Conservation (phyloP, 2,797 vertebrate species). For the Parambassis ranga region DNA sequence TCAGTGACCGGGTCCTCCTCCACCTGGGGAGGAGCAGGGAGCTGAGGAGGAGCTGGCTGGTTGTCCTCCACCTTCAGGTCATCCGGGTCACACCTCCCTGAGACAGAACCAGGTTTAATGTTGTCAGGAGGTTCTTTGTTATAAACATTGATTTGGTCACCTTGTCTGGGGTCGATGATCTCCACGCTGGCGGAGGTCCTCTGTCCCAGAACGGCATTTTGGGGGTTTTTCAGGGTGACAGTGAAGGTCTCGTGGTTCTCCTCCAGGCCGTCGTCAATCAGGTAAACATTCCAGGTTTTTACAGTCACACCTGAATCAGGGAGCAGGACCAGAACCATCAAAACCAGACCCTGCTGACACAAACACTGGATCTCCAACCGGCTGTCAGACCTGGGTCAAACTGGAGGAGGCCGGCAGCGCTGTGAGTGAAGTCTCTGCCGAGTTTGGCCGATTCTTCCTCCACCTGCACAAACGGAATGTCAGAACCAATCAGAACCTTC, state of each 20-base stretch:
- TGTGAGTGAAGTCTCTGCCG: conserved; percentile 78
- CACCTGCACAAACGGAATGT: conserved; percentile 71
- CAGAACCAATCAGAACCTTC: too few species aligned
- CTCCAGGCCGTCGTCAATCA: conserved; percentile 79
- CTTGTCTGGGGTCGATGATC: conserved; percentile 74
- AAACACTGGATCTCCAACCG: neutral
- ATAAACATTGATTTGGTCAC: neutral
- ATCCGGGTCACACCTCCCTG: conserved; percentile 68
- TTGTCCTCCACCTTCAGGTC: conserved; percentile 46
- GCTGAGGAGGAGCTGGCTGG: conserved; percentile 4
- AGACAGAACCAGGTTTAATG: neutral
- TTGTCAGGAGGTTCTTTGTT: too few species aligned
- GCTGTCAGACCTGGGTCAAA: conserved; percentile 76
- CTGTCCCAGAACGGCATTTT: conserved; percentile 76
- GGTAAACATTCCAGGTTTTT: conserved; percentile 78
- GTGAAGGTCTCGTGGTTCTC: conserved; percentile 80
- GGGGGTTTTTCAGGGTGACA: conserved; percentile 65
- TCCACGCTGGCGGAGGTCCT: conserved; percentile 69
- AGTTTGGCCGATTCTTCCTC: conserved; percentile 74
- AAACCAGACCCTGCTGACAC: neutral
- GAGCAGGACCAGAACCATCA: rapidly evolving
- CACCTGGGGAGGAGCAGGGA: conserved; percentile 3
- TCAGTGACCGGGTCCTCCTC: conserved; percentile 42
- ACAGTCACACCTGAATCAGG: conserved; percentile 76
- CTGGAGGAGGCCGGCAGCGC: conserved; percentile 72